Evolutionary conservation across 37 sponge, comb jelly and placozoan species (phyloP), one percentile per base, ranked within the genome.

Genomic region (Geodia barretti): DNA sequence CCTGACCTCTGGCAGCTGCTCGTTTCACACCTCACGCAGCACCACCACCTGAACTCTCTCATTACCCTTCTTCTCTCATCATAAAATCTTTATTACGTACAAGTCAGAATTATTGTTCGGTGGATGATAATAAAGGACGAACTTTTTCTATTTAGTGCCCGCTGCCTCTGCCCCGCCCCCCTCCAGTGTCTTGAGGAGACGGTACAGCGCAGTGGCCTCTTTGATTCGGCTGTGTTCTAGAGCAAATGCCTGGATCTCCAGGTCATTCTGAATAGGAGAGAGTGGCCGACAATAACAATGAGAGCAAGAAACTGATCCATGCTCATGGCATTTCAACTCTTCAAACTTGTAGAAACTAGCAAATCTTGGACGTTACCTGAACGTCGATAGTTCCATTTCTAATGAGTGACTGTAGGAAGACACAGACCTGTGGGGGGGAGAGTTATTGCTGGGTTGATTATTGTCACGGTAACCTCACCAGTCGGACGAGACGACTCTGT

Each of bases 381-480:
- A 91, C 87, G 64, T 84, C 89, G 62, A 93, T 88, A 36, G 88
- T 81, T 62, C 85, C 90, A 81, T 98, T 96, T 62, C 99, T 86
- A 4, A 98, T 98, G 35, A 98, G 90, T 39, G 96, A 98, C 66
- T 96, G 97, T 39, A 98, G 79, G 62, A 98, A 98, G 41, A 98
- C 99, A 85, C 99, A 98, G 9, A 95, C 94, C 94, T 94, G 63
- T 28, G n/a, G 14, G 54, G 54, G 70, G 31, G 39, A 36, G 71
- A 36, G 29, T 31, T 3, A 70, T 36, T 17, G 19, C 60, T 8
- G 17, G n/a, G 28, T 65, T 26, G 20, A 65, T 19, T 58, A 58
- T 58, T 19, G 60, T 58, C 19, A 19, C 19, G 60, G 65, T 19
- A 39, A 25, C 5, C 76, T 73, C 29, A 94, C 99, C 84, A 98